A percentile compares a stretch with the other conserved stretches of the same genome.
phyloP scores from a whole-genome alignment of 2,888 invertebrate species.

The Acrocera orbiculus region DNA sequence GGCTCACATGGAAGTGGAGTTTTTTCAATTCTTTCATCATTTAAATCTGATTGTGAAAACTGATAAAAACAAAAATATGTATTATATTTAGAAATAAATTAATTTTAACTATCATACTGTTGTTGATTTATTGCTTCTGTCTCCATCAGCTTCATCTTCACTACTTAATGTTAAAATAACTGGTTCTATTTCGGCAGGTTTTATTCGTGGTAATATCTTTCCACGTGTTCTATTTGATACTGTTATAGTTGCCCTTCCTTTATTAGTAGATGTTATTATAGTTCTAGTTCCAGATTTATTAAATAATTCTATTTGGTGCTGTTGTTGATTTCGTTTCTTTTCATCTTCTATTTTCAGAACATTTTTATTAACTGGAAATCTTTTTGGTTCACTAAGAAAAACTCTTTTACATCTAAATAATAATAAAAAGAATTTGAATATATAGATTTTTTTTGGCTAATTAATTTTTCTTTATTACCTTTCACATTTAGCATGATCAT shows the following conservation, averaged over 20 bases:
- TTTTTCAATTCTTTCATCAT: slow-evolving; percentile 10
- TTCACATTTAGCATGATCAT: slow-evolving; percentile 63
- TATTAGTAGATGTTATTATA: slow-evolving; percentile 5
- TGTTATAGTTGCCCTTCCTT: slow-evolving; percentile 13
- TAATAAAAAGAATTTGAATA: slow-evolving; percentile 1
- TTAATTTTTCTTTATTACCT: slow-evolving; percentile 27
- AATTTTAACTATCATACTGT: slow-evolving; percentile 1
- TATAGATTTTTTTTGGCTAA: background rate
- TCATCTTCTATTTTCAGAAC: slow-evolving; percentile 14
- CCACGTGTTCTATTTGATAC: slow-evolving; percentile 15
- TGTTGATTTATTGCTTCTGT: slow-evolving; percentile 10
- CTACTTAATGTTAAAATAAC: slow-evolving; percentile 52
- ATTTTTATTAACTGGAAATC: slow-evolving; percentile 21
- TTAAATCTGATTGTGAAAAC: background rate
- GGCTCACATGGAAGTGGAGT: slow-evolving; percentile 24
- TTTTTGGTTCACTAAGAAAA: slow-evolving; percentile 54
- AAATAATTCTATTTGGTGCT: slow-evolving; percentile 9
- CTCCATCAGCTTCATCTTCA: slow-evolving; percentile 42
- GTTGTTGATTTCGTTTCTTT: slow-evolving; percentile 11
- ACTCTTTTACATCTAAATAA: slow-evolving; percentile 42
- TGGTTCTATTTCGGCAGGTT: slow-evolving; percentile 44
- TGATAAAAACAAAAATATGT: background rate
- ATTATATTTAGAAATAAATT: no score
- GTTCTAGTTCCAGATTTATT: slow-evolving; percentile 13
- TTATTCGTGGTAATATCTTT: slow-evolving; percentile 29